Evolutionary conservation across 30 jellyfish, hydroid and myxozoan species (phyloP).

Genomic region (Chironex yamaguchii): DNA sequence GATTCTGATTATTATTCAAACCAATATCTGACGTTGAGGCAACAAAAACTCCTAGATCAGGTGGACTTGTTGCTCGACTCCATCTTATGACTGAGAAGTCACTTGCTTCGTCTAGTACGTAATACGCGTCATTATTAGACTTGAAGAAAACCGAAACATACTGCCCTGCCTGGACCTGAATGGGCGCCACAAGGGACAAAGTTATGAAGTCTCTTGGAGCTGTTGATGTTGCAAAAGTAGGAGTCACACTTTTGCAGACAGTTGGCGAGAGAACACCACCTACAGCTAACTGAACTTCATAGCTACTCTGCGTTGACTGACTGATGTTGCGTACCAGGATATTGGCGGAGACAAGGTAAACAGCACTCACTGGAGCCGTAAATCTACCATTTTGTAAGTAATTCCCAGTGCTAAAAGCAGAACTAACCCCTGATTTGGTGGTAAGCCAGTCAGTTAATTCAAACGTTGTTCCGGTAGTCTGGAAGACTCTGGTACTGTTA

Average conservation of each 20-base stretch:
- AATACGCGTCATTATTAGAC: background rate
- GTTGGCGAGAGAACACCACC: conserved; percentile 25
- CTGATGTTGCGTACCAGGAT: conserved; percentile 49
- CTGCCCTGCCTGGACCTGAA: conserved; percentile 63
- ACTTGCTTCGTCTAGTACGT: background rate
- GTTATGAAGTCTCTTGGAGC: conserved; percentile 46
- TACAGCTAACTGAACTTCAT: conserved; percentile 53
- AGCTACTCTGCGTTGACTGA: conserved; percentile 54
- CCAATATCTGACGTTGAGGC: background rate
- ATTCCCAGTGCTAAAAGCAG: conserved; percentile 40
- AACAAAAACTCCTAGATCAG: background rate
- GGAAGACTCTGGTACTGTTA: background rate
- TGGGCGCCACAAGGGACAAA: conserved; percentile 68
- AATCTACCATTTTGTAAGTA: conserved; percentile 25
- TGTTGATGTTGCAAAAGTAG: background rate
- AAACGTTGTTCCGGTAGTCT: conserved; percentile 10
- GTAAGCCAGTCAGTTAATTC: conserved; percentile 59
- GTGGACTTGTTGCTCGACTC: background rate
- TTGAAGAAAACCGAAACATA: conserved; percentile 6
- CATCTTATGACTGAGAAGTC: background rate
- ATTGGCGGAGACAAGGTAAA: conserved; percentile 84
- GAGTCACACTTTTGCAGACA: background rate
- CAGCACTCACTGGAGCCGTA: conserved; percentile 38
- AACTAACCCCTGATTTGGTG: conserved; percentile 7
- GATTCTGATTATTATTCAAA: too few relatives aligned